These are phyloP conservation scores for Gouania willdenowi DNA, from an alignment of 2,797 vertebrate genomes.

Conservation along the genomic window DNA sequence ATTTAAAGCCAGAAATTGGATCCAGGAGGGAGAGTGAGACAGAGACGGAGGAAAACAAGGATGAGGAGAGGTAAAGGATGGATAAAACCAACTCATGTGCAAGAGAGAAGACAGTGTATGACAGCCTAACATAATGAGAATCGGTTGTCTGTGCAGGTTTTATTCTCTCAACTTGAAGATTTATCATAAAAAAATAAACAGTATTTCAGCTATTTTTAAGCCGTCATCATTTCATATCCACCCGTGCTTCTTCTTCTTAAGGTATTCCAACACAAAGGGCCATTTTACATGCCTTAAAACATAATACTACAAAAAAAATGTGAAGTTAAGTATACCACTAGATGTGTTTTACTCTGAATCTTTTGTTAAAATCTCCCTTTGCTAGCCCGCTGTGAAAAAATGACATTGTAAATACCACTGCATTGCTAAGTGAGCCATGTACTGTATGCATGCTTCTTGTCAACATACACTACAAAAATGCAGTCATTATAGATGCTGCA, in stretches of 20 bases:
- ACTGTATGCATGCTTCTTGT: neutral
- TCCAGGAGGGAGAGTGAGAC: constrained; percentile 3
- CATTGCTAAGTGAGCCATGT: constrained; percentile 15
- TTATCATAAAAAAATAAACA: constrained; percentile 30
- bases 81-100: constrained; percentile 56
- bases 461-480: constrained; percentile 8
- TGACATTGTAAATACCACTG: constrained; percentile 9
- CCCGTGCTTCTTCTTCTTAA: constrained; percentile 17
- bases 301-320: neutral
- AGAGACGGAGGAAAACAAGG: constrained; percentile 7
- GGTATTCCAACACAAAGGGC: neutral
- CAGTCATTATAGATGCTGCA: constrained; percentile 2
- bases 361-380: constrained; percentile 9
- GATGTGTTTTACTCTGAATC: neutral
- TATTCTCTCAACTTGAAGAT: constrained; percentile 59
- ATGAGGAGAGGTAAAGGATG: constrained; percentile 25
- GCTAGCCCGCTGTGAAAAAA: constrained; percentile 11
- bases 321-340: constrained; percentile 2
- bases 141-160: constrained; percentile 47
- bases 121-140: constrained; percentile 60
- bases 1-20: constrained; percentile 70
- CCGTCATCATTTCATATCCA: constrained; percentile 23
- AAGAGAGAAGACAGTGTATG: constrained; percentile 56
- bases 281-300: neutral
- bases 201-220: constrained; percentile 31